Base-by-base conservation (phyloP, 2,888 invertebrate species). In the Ophioninae sp. region DNA sequence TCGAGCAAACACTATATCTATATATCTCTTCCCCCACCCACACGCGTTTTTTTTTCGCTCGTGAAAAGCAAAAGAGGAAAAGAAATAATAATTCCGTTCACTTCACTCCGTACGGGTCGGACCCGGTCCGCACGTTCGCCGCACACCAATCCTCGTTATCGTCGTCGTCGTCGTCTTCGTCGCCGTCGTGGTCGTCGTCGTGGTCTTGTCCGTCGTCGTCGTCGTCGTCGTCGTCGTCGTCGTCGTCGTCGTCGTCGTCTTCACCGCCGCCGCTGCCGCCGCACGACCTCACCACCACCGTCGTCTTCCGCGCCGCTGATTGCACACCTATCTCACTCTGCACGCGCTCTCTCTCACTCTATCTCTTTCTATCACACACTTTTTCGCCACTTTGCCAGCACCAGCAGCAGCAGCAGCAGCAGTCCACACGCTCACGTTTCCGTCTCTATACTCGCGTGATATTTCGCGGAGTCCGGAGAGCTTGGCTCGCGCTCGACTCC, bases 61-160 rank as follows among this genome's bases (percentile, higher is more conserved):
- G 58, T 41, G 22, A 30, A n/a, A 20, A 17, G 37, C 30, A 71
- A 71, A 23, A 51, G 17, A 17, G 17, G 51, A 17, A 17, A 51
- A 51, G 41, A 39, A 64, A 9, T 76, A 44, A 76, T 41, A 51
- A 51, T 71, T 17, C 7, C 23, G 79, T 78, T 79, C 76, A 76
- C 71, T 81, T 74, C 79, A 85, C 83, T 81, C 84, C 79, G 30
- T 67, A 83, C 86, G 84, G 85, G 78, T 83, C 83, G 81, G 86
- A 85, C 88, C 90, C 89, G 88, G 81, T 84, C 89, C 90, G 89
- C 88, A 89, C 88, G 89, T 90, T 88, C 88, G 90, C 90, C 89
- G 90, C 89, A 74, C 84, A 90, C 90, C 90, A 90, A 87, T 90
- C 90, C 88, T 88, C 89, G 88, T 87, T 87, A 86, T 88, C 88